A percentile compares a stretch with the other conserved stretches of the same genome.
phyloP scores from a whole-genome alignment of 2,797 vertebrate genomes.

The Enteromius mattozi region DNA sequence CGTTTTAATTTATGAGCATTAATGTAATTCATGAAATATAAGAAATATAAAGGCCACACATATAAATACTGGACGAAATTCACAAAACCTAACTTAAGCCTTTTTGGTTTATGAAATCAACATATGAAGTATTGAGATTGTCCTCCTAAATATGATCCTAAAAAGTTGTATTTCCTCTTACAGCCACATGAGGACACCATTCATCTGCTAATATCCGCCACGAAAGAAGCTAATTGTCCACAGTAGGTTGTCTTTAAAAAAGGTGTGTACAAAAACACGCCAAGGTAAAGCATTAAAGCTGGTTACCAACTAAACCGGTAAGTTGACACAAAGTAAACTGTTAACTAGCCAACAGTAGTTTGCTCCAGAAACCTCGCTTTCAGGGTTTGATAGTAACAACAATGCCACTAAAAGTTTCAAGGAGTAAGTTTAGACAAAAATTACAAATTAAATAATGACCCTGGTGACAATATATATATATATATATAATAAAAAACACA shows the following conservation, averaged over 20 bases:
- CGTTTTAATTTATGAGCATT: neutral
- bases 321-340: neutral
- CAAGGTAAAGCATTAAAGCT: neutral
- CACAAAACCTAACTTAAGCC: neutral
- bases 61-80: neutral
- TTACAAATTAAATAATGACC: too few relatives aligned
- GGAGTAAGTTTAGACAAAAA: too few relatives aligned
- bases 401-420: too few relatives aligned
- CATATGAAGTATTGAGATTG: neutral
- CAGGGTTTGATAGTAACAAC: too few relatives aligned
- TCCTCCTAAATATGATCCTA: neutral
- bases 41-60: neutral
- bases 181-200: constrained; percentile 12
- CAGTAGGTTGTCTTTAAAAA: neutral
- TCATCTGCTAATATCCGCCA: neutral
- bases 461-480: too few relatives aligned
- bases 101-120: neutral
- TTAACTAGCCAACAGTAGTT: neutral
- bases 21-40: neutral
- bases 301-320: neutral
- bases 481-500: too few relatives aligned
- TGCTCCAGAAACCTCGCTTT: too few relatives aligned
- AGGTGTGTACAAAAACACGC: neutral
- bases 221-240: neutral
- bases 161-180: constrained; percentile 18